Evolutionary conservation across 2,888 invertebrate species (phyloP), one percentile per base, ranked within the genome.

Genomic region (Zaprionus lineosus): DNA sequence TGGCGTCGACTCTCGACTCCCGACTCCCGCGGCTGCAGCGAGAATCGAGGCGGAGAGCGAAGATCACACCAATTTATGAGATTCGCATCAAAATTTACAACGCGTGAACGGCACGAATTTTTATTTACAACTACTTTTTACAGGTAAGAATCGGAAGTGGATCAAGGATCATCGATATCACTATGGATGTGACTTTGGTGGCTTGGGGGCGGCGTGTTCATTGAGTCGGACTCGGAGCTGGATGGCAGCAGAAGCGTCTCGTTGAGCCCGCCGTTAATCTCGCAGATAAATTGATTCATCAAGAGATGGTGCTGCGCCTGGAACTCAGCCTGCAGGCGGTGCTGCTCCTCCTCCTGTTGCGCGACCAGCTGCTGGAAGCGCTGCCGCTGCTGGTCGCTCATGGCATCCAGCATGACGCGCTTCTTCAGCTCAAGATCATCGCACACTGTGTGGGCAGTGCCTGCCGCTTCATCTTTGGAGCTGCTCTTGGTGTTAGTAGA

Each of bases 321-420:
- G 3, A 79, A 58, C 2, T 69, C 40, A 0, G 37, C n/a, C 16
- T 74, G 72, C 6, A 84, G 24, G 1, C 65, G 61, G 24, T 64
- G 46, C 28, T 72, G 72, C 4, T 77, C 69, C 1, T 52, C 40
- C 1, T 58, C 53, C 48, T 79, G 78, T 4, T 63, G 50, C 1
- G 33, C 3, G 8, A 68, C 16, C 34, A 83, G 9, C 3, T 19
- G 21, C 12, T 69, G 57, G 7, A 72, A 51, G 8, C 53, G 61
- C 3, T 56, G 33, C 1, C 57, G 56, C 3, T 77, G 74, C 11
- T 46, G 18, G 8, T 51, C 43, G 7, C 69, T 48, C 65, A 56
- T 37, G 1, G 58, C 47, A 0, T 58, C 40, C 7, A 48, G 33
- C 11, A 55, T n/a, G 19, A 48, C 40, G 8, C 15, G 59, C 39